A percentile compares a stretch with the other conserved stretches of the same genome.
Conservation (phyloP, 2,888 invertebrate genomes). For the Mechanitis mazaeus region DNA sequence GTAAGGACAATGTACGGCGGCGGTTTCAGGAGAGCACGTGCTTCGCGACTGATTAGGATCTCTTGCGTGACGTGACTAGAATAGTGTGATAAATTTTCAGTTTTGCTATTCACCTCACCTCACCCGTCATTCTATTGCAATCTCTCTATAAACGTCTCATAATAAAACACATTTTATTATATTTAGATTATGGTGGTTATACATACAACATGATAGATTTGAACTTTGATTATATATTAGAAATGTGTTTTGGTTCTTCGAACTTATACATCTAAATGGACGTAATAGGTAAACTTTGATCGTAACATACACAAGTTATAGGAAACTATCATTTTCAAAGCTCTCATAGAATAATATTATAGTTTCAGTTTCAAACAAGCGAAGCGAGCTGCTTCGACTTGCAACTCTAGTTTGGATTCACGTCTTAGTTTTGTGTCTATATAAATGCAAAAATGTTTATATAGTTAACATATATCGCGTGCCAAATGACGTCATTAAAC, state of each 20-base stretch:
- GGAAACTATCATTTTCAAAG: too few relatives aligned
- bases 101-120: neutral
- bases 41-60: slow-evolving; percentile 5
- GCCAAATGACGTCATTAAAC: slow-evolving; percentile 70
- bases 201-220: too few relatives aligned
- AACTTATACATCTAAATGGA: too few relatives aligned
- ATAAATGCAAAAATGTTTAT: slow-evolving; percentile 39
- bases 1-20: neutral
- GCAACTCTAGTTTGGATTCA: neutral
- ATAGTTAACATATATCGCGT: slow-evolving; percentile 37
- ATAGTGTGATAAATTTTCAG: neutral
- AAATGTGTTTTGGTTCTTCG: too few relatives aligned
- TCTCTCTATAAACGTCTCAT: neutral
- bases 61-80: slow-evolving; percentile 6
- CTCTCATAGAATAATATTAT: too few relatives aligned
- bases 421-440: slow-evolving; percentile 23
- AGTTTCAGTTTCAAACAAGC: neutral
- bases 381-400: neutral
- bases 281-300: too few relatives aligned
- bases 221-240: too few relatives aligned
- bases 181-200: too few relatives aligned
- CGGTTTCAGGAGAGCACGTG: slow-evolving; percentile 1
- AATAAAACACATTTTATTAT: neutral
- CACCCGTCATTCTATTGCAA: neutral
- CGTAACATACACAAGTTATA: too few relatives aligned